Conservation (phyloP, 2,888 invertebrate genomes). For the Mystacides longicornis region DNA sequence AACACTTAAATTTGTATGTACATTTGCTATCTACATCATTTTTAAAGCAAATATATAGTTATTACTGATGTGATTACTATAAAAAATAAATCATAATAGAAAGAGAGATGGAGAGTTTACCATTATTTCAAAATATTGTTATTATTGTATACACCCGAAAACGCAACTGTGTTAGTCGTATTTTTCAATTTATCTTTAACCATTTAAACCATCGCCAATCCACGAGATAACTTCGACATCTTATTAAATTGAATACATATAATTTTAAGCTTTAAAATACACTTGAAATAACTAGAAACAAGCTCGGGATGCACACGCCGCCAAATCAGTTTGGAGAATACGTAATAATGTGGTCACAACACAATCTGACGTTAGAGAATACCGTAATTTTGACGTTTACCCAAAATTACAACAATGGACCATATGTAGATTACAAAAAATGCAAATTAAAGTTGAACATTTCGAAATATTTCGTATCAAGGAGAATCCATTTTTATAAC, state of each 20-base stretch:
- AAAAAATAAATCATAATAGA: not conserved
- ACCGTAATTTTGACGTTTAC: too few species aligned
- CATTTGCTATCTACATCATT: not conserved
- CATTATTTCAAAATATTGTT: not conserved
- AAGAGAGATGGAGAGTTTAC: not conserved
- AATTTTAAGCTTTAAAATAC: not conserved
- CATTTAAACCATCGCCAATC: not conserved
- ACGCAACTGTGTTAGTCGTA: not conserved
- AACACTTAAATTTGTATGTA: not conserved
- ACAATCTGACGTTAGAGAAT: too few species aligned
- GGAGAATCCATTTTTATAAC: too few species aligned
- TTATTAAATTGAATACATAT: not conserved
- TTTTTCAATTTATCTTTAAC: not conserved
- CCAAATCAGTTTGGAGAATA: too few species aligned
- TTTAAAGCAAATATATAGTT: not conserved
- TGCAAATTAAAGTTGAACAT: too few species aligned
- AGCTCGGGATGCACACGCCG: not conserved
- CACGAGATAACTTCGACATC: not conserved
- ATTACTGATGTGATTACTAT: not conserved
- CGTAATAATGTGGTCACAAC: too few species aligned
- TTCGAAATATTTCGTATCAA: too few species aligned
- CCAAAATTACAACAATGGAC: too few species aligned
- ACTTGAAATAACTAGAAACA: not conserved
- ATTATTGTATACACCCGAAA: too few species aligned
- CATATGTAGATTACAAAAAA: too few species aligned